Evolutionary conservation across 2,888 invertebrate species (phyloP).

Genomic region (Norana najaformis): DNA sequence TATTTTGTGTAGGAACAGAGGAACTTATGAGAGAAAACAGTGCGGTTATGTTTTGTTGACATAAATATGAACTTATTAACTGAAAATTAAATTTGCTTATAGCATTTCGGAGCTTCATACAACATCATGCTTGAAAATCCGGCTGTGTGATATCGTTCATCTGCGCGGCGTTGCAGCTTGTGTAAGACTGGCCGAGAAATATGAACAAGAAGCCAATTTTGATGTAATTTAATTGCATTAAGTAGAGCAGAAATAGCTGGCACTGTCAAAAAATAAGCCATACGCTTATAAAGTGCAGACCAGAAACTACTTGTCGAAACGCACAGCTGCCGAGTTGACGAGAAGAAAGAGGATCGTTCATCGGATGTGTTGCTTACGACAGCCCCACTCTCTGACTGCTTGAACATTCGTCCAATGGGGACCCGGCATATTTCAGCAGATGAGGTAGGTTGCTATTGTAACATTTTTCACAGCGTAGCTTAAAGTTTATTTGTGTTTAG

Average conservation of each 20-base stretch:
- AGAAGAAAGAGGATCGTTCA: neutral
- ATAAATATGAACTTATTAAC: constrained; percentile 15
- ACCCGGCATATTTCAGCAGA: constrained; percentile 20
- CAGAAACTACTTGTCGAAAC: neutral
- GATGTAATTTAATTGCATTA: neutral
- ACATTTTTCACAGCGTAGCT: neutral
- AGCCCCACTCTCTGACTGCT: neutral
- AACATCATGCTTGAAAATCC: constrained; percentile 3
- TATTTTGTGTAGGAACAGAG: neutral
- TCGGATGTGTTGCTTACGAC: neutral
- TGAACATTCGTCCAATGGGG: constrained; percentile 15
- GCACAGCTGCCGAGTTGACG: neutral
- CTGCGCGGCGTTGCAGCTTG: neutral
- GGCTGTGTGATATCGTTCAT: neutral
- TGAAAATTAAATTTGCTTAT: neutral
- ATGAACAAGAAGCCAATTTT: neutral
- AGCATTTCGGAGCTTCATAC: neutral
- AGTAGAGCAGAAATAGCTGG: neutral
- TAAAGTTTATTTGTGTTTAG: too few species aligned
- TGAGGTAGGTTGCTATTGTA: neutral
- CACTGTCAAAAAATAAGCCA: neutral
- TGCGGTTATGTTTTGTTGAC: constrained; percentile 15
- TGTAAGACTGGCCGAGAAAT: neutral
- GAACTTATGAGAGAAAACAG: neutral
- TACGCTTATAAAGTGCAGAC: neutral